A percentile compares a stretch with the other conserved stretches of the same genome.
Evolutionary conservation across 2,113 vertebrate genomes (phyloP).

Genomic region (Orycteropus afer): DNA sequence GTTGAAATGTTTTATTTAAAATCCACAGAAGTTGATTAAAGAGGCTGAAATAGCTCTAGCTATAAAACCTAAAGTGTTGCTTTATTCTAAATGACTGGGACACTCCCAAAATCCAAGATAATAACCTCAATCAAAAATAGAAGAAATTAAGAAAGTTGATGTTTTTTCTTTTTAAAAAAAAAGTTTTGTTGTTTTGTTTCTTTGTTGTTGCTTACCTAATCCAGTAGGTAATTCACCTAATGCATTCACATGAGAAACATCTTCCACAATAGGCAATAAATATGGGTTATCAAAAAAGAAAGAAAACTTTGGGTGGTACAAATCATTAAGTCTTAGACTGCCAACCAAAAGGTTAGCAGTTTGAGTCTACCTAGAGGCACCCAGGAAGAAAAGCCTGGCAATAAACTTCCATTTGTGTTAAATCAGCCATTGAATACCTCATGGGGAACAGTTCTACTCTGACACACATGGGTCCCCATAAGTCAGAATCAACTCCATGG

Average conservation of each 20-base stretch:
- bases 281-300: constrained; percentile 49
- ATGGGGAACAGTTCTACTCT: neutral
- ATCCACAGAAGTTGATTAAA: constrained; percentile 51
- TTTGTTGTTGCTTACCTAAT: neutral
- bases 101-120: neutral
- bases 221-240: constrained; percentile 52
- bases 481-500: neutral
- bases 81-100: neutral
- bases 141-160: constrained; percentile 4
- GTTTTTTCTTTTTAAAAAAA: too few relatives aligned
- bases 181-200: neutral
- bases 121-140: neutral
- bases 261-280: constrained; percentile 72
- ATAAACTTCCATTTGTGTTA: neutral
- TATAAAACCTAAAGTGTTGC: constrained; percentile 1
- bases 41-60: neutral
- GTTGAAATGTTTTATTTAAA: constrained; percentile 52
- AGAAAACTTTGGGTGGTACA: neutral
- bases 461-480: neutral
- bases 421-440: neutral
- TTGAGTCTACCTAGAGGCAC: neutral
- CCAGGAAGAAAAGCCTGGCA: neutral
- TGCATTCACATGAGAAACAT: constrained; percentile 78
- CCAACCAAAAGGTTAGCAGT: neutral
- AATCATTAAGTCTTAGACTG: neutral